A percentile compares a stretch with the other conserved stretches of the same genome.
These are phyloP conservation scores for Chloromyia formosa DNA, from an alignment of 2,888 invertebrate species.

Conservation along the genomic window DNA sequence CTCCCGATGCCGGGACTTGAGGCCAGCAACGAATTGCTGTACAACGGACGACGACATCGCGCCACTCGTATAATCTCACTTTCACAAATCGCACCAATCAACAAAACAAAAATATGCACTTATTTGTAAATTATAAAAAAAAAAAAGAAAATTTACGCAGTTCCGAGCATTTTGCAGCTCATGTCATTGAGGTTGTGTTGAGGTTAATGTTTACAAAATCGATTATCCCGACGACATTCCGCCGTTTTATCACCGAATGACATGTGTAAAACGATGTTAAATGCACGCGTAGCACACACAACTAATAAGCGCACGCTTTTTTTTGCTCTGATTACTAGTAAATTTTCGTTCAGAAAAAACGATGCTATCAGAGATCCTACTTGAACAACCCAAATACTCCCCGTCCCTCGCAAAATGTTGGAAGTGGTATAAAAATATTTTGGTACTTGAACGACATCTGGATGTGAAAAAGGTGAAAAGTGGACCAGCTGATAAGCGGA, in stretches of 20 bases:
- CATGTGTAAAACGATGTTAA: not conserved
- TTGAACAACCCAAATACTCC: not conserved
- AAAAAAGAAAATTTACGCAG: not conserved
- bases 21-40: slow-evolving; percentile 82
- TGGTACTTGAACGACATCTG: slow-evolving; percentile 11
- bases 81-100: not conserved
- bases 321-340: not conserved
- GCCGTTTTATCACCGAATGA: too few species aligned
- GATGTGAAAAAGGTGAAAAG: not conserved
- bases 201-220: slow-evolving; percentile 17
- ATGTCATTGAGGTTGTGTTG: slow-evolving; percentile 13
- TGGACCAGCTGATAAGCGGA: too few species aligned
- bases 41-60: slow-evolving; percentile 66
- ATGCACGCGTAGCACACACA: not conserved
- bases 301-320: not conserved
- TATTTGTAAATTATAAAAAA: not conserved
- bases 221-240: slow-evolving; percentile 11
- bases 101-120: not conserved
- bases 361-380: slow-evolving; percentile 13
- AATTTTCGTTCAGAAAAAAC: not conserved
- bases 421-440: slow-evolving; percentile 34
- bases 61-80: too few species aligned
- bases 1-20: slow-evolving; percentile 89
- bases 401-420: not conserved
- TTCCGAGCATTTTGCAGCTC: slow-evolving; percentile 20